Percentiles rank a stretch among this genome's conserved stretches.
phyloP scores from a whole-genome alignment of 2,797 vertebrate species.

The Notamacropus eugenii region DNA sequence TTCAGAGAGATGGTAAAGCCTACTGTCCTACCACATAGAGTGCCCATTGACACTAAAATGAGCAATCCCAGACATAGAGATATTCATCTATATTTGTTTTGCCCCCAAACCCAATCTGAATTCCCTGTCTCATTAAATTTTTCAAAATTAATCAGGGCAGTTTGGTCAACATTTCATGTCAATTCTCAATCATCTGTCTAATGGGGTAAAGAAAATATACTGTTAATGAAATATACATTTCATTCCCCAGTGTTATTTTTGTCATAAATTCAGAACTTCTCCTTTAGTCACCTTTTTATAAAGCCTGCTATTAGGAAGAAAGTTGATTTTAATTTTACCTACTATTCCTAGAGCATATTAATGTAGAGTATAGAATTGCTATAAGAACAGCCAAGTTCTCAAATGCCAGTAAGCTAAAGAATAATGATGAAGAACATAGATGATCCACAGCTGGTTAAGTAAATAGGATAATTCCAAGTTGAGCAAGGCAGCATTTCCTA shows the following conservation, averaged over 20 bases:
- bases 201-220: not conserved
- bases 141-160: not conserved
- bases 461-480: not conserved
- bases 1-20: slow-evolving; percentile 20
- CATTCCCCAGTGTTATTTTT: slow-evolving; percentile 8
- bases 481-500: not conserved
- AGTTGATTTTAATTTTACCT: not conserved
- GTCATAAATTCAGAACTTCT: not conserved
- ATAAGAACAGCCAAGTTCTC: not conserved
- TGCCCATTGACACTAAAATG: slow-evolving; percentile 9
- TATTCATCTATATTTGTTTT: not conserved
- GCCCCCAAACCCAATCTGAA: not conserved
- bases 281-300: slow-evolving; percentile 12
- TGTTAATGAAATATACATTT: slow-evolving; percentile 31
- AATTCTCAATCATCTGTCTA: slow-evolving; percentile 33
- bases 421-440: not conserved
- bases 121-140: not conserved
- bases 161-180: not conserved
- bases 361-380: not conserved
- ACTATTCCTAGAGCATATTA: not conserved
- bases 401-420: not conserved
- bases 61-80: not conserved
- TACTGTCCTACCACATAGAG: not conserved
- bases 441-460: not conserved
- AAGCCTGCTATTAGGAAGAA: not conserved